phyloP scores from a whole-genome alignment of 2,113 vertebrate species.

The Sylvia atricapilla region DNA sequence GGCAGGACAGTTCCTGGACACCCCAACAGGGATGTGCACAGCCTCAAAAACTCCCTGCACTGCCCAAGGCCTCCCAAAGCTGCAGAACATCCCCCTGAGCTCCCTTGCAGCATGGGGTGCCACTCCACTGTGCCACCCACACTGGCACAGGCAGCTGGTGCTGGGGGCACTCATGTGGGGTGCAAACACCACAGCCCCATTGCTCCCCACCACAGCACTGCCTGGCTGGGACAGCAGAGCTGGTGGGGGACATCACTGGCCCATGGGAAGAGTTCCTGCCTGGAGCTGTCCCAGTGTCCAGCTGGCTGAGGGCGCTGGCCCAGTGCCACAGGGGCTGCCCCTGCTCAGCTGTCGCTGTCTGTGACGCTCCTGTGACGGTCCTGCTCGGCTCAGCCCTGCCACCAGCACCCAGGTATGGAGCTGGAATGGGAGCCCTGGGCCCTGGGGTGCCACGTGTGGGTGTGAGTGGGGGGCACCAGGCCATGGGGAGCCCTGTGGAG shows the following conservation, averaged over 20 bases:
- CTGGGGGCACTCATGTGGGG: accelerated
- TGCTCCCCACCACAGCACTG: not conserved
- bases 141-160: not conserved
- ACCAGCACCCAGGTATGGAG: not conserved
- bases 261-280: not conserved
- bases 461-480: accelerated
- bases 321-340: not conserved
- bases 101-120: accelerated
- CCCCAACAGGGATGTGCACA: accelerated
- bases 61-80: not conserved
- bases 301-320: not conserved
- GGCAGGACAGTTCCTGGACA: not conserved
- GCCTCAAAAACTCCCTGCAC: accelerated
- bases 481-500: accelerated
- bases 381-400: not conserved
- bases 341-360: slow-evolving; percentile 49
- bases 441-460: not conserved
- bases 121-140: not conserved
- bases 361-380: not conserved
- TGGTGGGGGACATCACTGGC: accelerated
- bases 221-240: not conserved
- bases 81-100: not conserved
- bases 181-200: accelerated
- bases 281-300: not conserved
- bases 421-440: accelerated